These are phyloP conservation scores for Conus ventricosus DNA, from an alignment of 1,140 invertebrate genomes.

Conservation along the genomic window DNA sequence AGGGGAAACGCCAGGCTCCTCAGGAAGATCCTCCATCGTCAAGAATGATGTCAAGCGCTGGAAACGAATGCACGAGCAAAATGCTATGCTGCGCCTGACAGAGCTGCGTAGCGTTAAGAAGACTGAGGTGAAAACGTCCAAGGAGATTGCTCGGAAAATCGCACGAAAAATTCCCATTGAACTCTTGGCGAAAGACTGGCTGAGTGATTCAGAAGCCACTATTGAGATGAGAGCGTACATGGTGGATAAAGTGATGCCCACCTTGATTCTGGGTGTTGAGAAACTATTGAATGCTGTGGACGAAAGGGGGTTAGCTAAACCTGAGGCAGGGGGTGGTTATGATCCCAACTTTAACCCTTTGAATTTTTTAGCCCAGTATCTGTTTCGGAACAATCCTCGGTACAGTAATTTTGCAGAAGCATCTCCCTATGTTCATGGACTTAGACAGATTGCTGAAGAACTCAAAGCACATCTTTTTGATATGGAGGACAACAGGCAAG, in stretches of 20 bases:
- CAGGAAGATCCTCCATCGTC: conserved; percentile 41
- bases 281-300: conserved; percentile 73
- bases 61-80: conserved; percentile 70
- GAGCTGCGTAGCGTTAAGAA: conserved; percentile 68
- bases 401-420: conserved; percentile 73
- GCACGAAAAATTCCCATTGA: conserved; percentile 73
- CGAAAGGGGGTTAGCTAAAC: conserved; percentile 62
- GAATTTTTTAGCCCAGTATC: conserved; percentile 74
- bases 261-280: conserved; percentile 73
- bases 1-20: conserved; percentile 15
- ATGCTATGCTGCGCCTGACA: conserved; percentile 67
- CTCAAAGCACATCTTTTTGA: conserved; percentile 70
- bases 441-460: conserved; percentile 71
- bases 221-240: conserved; percentile 71
- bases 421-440: conserved; percentile 71
- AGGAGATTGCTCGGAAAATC: conserved; percentile 62
- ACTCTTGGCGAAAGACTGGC: conserved; percentile 72
- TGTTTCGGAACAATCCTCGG: conserved; percentile 74
- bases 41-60: conserved; percentile 65
- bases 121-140: conserved; percentile 55
- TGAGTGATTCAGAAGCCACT: conserved; percentile 68
- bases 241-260: conserved; percentile 73
- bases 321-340: conserved; percentile 47
- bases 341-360: conserved; percentile 74
- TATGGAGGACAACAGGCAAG: conserved; percentile 73